These are phyloP conservation scores for Xenopus borealis DNA, from an alignment of 2,113 vertebrate species.

Conservation along the genomic window DNA sequence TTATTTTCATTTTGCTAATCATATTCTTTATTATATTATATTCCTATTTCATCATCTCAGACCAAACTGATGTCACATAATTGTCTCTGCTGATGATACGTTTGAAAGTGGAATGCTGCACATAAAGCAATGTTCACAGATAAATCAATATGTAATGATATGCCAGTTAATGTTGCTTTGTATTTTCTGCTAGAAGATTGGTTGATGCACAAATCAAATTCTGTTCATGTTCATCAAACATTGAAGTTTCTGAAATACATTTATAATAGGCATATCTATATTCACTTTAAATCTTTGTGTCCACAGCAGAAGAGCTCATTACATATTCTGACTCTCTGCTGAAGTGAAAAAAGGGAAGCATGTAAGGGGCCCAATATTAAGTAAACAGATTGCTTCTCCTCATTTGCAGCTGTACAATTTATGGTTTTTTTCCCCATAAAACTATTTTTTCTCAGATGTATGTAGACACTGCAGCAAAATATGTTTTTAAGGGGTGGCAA, in stretches of 20 bases:
- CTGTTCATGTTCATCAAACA: constrained; percentile 25
- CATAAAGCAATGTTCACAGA: constrained; percentile 15
- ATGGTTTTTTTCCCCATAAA: too few relatives aligned
- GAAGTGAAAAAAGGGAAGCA: neutral
- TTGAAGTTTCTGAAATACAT: constrained; percentile 20
- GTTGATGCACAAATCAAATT: constrained; percentile 39
- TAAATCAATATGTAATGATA: constrained; percentile 30
- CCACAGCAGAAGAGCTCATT: constrained; percentile 1
- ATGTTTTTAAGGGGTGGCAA: too few relatives aligned
- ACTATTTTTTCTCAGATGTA: too few relatives aligned
- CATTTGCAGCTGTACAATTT: too few relatives aligned
- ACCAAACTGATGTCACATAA: constrained; percentile 26
- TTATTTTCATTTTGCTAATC: constrained; percentile 51
- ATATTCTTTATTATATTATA: constrained; percentile 48
- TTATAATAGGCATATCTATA: constrained; percentile 33
- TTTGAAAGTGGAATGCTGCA: constrained; percentile 12
- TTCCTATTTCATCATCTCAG: constrained; percentile 32
- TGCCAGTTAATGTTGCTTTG: constrained; percentile 37
- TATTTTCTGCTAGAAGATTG: constrained; percentile 31
- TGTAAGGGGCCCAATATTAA: neutral
- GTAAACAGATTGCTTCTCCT: neutral
- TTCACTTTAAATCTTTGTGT: constrained; percentile 29
- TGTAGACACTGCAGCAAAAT: too few relatives aligned
- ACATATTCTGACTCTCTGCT: neutral
- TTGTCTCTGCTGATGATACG: constrained; percentile 10